Conservation (phyloP, 2,888 invertebrate species). For the Galerucella nymphaeae region DNA sequence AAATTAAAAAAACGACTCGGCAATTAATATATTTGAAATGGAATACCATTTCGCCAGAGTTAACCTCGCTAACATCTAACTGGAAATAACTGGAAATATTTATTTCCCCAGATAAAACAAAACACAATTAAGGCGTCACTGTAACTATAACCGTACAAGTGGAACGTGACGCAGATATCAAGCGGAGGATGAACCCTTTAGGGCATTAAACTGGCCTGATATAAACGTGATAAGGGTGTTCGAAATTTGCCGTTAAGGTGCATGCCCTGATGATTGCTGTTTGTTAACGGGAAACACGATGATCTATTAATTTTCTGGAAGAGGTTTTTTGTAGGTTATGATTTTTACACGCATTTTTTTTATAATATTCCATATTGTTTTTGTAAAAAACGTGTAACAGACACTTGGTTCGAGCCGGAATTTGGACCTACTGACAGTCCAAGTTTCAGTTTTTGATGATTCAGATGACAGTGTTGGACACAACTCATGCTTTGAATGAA, state of each 20-base stretch:
- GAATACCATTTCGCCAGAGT: not conserved
- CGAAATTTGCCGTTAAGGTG: slow-evolving; percentile 1
- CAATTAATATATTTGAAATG: not conserved
- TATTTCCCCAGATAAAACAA: slow-evolving; percentile 15
- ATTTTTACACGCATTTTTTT: too few relatives aligned
- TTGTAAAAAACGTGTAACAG: too few relatives aligned
- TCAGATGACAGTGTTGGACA: too few relatives aligned
- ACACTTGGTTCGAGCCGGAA: too few relatives aligned
- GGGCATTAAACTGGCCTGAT: slow-evolving; percentile 20
- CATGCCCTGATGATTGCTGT: not conserved
- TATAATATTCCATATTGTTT: not conserved
- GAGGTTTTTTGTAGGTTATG: not conserved
- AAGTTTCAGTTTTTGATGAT: too few relatives aligned
- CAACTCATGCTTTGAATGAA: too few relatives aligned
- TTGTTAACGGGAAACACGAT: not conserved
- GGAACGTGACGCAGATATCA: slow-evolving; percentile 19
- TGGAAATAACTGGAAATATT: slow-evolving; percentile 11
- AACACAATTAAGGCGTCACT: slow-evolving; percentile 19
- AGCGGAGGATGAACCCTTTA: slow-evolving; percentile 20
- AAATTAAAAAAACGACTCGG: not conserved
- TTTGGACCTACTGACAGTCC: too few relatives aligned
- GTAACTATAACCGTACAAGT: slow-evolving; percentile 12
- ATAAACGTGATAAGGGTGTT: slow-evolving; percentile 13
- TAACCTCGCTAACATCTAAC: not conserved
- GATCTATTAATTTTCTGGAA: not conserved